Conservation (phyloP, 2,888 invertebrate genomes). For the Heteropelma amictum region DNA sequence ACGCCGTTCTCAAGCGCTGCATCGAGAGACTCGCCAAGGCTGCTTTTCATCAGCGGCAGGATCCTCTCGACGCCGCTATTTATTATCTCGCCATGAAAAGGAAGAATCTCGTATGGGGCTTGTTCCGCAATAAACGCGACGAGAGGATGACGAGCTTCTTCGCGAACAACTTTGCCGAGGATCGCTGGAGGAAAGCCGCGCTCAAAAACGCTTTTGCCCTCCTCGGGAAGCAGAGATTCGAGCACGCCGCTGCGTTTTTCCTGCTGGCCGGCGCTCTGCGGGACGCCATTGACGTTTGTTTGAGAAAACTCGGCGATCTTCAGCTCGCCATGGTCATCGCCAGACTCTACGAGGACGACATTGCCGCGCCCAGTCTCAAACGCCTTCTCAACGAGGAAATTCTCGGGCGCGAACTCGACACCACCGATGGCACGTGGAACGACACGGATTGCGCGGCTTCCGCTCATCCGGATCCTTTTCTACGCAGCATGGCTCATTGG, state of each 20-base stretch:
- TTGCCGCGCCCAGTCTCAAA: conserved; percentile 85
- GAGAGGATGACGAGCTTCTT: conserved; percentile 97
- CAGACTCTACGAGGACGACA: conserved; percentile 92
- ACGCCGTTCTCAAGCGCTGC: conserved; percentile 88
- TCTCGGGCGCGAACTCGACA: conserved; percentile 81
- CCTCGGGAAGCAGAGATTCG: conserved; percentile 96
- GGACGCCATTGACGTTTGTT: conserved; percentile 96
- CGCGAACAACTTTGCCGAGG: conserved; percentile 93
- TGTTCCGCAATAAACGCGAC: conserved; percentile 92
- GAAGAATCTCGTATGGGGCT: conserved; percentile 96
- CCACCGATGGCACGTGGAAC: conserved; percentile 85
- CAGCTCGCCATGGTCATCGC: conserved; percentile 97
- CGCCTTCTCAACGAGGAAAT: conserved; percentile 89
- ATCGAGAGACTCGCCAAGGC: conserved; percentile 97
- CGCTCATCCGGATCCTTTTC: conserved; percentile 96
- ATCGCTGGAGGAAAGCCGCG: conserved; percentile 98
- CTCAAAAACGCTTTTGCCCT: conserved; percentile 98
- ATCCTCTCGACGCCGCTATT: conserved; percentile 98
- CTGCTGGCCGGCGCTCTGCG: conserved; percentile 94
- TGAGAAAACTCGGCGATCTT: conserved; percentile 95
- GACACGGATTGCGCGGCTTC: too few relatives aligned
- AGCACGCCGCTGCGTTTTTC: conserved; percentile 99
- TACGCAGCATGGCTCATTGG: conserved; percentile 99
- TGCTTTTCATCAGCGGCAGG: conserved; percentile 93
- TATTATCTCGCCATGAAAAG: conserved; percentile 99